These are phyloP conservation scores for Morone saxatilis DNA, from an alignment of 2,113 vertebrate species.

Conservation along the genomic window DNA sequence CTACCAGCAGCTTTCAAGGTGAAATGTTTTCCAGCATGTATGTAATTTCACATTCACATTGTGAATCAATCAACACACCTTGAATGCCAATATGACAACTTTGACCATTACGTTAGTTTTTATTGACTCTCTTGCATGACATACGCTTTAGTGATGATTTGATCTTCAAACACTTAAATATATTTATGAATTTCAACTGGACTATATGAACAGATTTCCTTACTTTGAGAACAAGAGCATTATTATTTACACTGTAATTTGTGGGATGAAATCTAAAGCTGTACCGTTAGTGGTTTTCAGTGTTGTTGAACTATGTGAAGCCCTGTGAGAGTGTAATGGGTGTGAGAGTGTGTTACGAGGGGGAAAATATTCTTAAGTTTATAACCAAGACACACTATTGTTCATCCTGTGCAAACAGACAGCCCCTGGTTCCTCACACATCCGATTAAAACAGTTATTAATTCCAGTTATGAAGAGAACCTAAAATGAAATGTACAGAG, in stretches of 20 bases:
- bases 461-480: neutral
- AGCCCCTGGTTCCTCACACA: neutral
- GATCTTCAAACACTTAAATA: too few species aligned
- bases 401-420: neutral
- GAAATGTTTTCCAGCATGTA: too few species aligned
- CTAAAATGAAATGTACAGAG: neutral
- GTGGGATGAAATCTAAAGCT: neutral
- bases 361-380: neutral
- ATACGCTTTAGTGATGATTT: too few species aligned
- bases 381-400: neutral
- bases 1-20: too few species aligned
- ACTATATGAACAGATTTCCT: too few species aligned
- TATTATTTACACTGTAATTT: neutral
- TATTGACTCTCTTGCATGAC: too few species aligned
- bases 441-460: neutral
- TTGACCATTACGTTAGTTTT: too few species aligned
- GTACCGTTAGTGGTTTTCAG: neutral
- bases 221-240: too few species aligned
- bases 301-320: neutral
- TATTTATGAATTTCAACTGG: too few species aligned
- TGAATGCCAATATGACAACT: too few species aligned
- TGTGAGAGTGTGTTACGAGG: neutral
- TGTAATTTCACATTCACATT: too few species aligned
- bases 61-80: too few species aligned
- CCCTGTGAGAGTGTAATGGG: neutral